Conservation (phyloP, 2,888 invertebrate genomes). For the Latrodectus elegans region DNA sequence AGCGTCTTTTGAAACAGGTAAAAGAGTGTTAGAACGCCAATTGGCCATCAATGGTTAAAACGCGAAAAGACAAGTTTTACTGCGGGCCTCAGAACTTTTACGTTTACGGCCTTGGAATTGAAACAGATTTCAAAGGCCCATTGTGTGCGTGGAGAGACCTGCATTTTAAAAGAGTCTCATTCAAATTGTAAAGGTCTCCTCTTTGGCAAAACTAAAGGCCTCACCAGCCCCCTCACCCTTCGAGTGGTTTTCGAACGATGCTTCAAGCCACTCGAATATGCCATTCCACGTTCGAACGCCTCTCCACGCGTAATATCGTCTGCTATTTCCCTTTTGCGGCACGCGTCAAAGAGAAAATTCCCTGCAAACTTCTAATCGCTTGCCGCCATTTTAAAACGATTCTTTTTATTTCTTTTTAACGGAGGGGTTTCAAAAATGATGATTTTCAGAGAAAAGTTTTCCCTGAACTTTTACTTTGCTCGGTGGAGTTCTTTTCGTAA, state of each 20-base stretch:
- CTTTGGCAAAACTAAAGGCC: constrained; percentile 63
- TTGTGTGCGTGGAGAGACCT: constrained; percentile 33
- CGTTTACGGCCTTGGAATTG: constrained; percentile 16
- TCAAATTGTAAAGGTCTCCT: constrained; percentile 58
- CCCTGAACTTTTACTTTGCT: constrained; percentile 42
- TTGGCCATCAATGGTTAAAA: constrained; percentile 62
- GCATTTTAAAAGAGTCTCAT: constrained; percentile 61
- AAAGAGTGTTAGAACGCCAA: constrained; percentile 64
- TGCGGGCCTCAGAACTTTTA: constrained; percentile 47
- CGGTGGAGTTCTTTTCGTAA: neutral
- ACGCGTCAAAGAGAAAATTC: constrained; percentile 47
- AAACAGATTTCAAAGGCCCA: constrained; percentile 57
- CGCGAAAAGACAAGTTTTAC: constrained; percentile 31
- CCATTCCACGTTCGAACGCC: constrained; percentile 36
- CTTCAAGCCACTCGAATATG: constrained; percentile 55
- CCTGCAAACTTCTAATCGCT: constrained; percentile 53
- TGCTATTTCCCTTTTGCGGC: constrained; percentile 45
- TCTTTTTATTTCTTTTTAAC: constrained; percentile 54
- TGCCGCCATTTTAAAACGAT: constrained; percentile 53
- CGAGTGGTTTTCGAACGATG: constrained; percentile 65
- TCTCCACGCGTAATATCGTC: constrained; percentile 36
- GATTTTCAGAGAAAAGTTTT: constrained; percentile 54
- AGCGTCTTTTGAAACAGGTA: constrained; percentile 51
- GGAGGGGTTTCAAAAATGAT: constrained; percentile 63
- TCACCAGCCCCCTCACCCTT: constrained; percentile 11